Evolutionary conservation across 1,140 invertebrate species (phyloP).

Genomic region (Heliconius hermathena): DNA sequence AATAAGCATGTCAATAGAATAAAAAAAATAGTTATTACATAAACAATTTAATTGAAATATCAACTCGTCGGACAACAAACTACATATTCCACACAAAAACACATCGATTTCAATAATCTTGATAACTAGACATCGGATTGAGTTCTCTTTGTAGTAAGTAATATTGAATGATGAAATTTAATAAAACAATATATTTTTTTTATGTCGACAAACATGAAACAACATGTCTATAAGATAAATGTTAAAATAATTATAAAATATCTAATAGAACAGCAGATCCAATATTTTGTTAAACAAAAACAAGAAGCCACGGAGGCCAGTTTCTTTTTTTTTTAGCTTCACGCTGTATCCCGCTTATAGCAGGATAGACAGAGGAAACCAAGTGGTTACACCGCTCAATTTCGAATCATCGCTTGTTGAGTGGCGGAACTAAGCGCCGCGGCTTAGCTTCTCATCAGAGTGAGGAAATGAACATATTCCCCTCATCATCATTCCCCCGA

Average conservation of each 20-base stretch:
- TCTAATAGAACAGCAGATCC: background rate
- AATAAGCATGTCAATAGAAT: constrained; percentile 80
- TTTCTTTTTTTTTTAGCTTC: background rate
- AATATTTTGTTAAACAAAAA: background rate
- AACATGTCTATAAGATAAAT: background rate
- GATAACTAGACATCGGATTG: constrained; percentile 24
- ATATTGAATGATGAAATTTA: background rate
- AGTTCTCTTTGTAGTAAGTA: background rate
- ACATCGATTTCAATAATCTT: constrained; percentile 14
- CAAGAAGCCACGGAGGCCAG: background rate
- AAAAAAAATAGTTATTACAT: constrained; percentile 75
- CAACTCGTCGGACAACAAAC: constrained; percentile 79
- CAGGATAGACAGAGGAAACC: too few relatives aligned
- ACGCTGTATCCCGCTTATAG: too few relatives aligned
- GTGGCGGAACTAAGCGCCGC: too few relatives aligned
- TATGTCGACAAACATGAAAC: background rate
- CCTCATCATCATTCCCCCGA: too few relatives aligned
- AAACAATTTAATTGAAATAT: constrained; percentile 79
- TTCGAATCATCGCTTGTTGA: too few relatives aligned
- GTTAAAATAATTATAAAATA: background rate
- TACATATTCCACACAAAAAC: constrained; percentile 71
- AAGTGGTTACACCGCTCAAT: too few relatives aligned
- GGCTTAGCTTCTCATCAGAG: too few relatives aligned
- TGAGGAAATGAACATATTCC: too few relatives aligned
- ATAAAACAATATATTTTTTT: background rate